Conservation (phyloP, 2,888 invertebrate species). For the Caenorhabditis panamensis region DNA sequence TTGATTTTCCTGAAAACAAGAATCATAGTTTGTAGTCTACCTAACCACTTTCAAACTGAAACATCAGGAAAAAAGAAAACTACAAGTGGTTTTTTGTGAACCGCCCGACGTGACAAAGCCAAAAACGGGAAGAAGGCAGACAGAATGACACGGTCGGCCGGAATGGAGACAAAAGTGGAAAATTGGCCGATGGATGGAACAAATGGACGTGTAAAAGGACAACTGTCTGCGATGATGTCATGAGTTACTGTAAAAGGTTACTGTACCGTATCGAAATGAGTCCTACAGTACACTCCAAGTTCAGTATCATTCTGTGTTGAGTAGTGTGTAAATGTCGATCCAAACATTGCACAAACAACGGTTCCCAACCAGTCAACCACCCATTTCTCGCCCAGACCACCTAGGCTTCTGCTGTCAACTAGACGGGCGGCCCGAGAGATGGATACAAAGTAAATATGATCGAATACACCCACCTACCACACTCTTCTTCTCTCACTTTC, state of each 20-base stretch:
- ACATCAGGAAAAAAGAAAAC: background rate
- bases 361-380: background rate
- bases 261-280: too few species aligned
- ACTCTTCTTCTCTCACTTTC: conserved; percentile 3
- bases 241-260: too few species aligned
- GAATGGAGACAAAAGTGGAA: too few species aligned
- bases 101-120: conserved; percentile 25
- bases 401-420: conserved; percentile 12
- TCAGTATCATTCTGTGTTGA: too few species aligned
- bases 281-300: too few species aligned
- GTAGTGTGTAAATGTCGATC: too few species aligned
- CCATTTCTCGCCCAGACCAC: background rate
- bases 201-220: background rate
- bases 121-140: background rate
- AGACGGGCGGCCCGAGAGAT: conserved; percentile 20
- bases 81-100: background rate
- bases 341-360: background rate
- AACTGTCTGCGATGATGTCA: background rate
- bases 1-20: too few species aligned
- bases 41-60: too few species aligned
- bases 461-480: conserved; percentile 2
- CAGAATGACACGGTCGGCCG: background rate
- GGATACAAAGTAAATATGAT: conserved; percentile 54
- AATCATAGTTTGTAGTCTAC: too few species aligned
- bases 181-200: background rate